Conservation (phyloP, 2,888 invertebrate species). For the Hirtodrosophila cameraria region DNA sequence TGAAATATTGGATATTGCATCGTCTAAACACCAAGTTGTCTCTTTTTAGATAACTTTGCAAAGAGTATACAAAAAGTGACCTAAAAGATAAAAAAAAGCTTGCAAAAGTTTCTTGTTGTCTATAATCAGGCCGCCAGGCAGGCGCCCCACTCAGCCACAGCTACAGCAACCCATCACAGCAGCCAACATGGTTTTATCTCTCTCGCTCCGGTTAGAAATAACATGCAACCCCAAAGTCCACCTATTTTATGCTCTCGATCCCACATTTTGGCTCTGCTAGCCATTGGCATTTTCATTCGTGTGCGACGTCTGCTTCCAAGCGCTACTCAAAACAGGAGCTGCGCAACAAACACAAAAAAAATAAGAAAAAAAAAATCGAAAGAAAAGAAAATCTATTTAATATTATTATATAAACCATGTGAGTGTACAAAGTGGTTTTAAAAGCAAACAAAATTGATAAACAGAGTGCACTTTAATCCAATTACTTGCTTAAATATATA, state of each 20-base stretch:
- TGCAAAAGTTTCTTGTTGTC: constrained; percentile 17
- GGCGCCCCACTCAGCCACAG: constrained; percentile 41
- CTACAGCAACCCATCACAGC: constrained; percentile 49
- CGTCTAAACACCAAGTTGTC: background rate
- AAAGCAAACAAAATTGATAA: background rate
- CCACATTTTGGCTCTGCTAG: constrained; percentile 42
- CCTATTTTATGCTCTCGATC: constrained; percentile 52
- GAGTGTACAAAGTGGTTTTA: background rate
- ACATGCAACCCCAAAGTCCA: constrained; percentile 7
- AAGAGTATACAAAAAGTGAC: constrained; percentile 19
- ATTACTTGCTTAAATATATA: background rate
- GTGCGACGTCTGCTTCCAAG: constrained; percentile 46
- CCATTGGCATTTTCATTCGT: constrained; percentile 56
- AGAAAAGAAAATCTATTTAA: too few relatives aligned
- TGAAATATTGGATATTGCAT: too few relatives aligned
- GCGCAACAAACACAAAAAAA: constrained; percentile 3
- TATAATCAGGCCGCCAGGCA: constrained; percentile 55
- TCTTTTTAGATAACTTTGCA: background rate
- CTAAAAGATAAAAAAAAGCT: background rate
- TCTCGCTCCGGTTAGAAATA: constrained; percentile 10
- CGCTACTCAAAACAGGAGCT: constrained; percentile 28
- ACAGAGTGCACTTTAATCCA: background rate
- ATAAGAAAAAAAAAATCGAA: background rate
- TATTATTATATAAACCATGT: constrained; percentile 12
- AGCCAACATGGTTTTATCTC: constrained; percentile 25